Base-by-base conservation (phyloP, 1,140 invertebrate genomes). In the Ditylenchus dipsaci region DNA sequence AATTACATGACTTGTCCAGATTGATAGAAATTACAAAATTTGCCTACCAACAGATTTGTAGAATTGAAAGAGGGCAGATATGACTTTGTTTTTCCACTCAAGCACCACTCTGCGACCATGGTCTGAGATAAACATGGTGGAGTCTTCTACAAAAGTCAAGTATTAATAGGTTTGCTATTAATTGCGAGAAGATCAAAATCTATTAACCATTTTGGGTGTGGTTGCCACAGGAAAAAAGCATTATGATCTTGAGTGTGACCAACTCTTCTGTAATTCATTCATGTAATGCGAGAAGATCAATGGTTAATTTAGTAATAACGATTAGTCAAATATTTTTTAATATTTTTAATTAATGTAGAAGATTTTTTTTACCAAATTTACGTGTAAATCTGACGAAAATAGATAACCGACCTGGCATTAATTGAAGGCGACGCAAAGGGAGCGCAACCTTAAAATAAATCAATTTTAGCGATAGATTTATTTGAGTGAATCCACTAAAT, bases 181-280 rank as follows among this genome's bases (percentile, higher is more conserved):
- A 53, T n/a, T 13, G 43, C n/a, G 43, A 11, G n/a, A 45, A 45
- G n/a, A 45, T 7, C 23, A 7, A 19, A 17, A 21, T 8, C 15
- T 53, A 53, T 53, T 53, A 9, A 74, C 71, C 72, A 26, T 68
- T 56, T 62, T 65, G 67, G 56, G 47, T 78, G n/a, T 77, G 76
- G 72, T 79, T 77, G 29, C 77, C 74, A 57, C 78, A 81, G 45
- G 64, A 59, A 59, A 82, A 83, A 8, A 81, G 65, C 67, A 83
- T 77, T 27, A 81, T 75, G 11, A 81, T 82, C 58, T 83, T 83
- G 7, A 81, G 53, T 13, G 73, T 76, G n/a, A 79, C 76, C 13
- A 81, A 63, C 59, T 81, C 79, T 63, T 81, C 81, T 38, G 33
- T 38, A 38, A 38, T 38, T 38, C n/a, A n/a, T n/a, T n/a, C n/a